Base-by-base conservation (phyloP, 2,113 vertebrate genomes). In the Procavia capensis region DNA sequence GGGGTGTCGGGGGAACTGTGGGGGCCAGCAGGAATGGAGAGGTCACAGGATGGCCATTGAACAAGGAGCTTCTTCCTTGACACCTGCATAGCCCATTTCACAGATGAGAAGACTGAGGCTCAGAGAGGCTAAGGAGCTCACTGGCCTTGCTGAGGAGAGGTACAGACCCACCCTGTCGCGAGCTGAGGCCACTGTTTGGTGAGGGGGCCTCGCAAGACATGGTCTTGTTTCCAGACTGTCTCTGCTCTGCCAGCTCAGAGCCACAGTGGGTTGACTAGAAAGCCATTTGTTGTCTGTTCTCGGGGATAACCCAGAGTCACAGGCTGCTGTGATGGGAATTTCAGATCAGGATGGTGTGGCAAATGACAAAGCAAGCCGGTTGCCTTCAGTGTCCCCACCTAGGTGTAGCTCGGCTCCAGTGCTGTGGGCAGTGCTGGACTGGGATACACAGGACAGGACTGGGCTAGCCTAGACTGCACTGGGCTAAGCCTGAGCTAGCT, bases 301-400 rank as follows among this genome's bases (percentile, higher is more conserved):
- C 9, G 17, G 6, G 45, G 70, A 31, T 27, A 13, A 87, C 31
- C 16, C n/a, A 0, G 34, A 89, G 43, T 34, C n/a, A 2, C 41
- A 41, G 54, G 27, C 22, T 24, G 0, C 27, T 66, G 14, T 41
- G 64, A 27, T 54, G 2, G 0, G 9, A 31, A 39, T 14, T 10
- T 2, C 0, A 1, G 2, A 5, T 2, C 61, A 24, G 29, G 9
- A 19, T 2, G 17, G 6, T 1, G 16, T 5, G 11, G 20, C 9
- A 1, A 25, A 1, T 0, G 70, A 16, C 5, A 2, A n/a, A 20
- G n/a, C 34, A 19, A 2, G 27, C 61, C 2, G 2, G 31, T 10
- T 14, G 22, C 34, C 61, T 39, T 43, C 31, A 1, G 2, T 2
- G 2, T 2, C 16, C 17, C 70, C 43, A 4, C 39, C 27, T 1